A percentile compares a stretch with the other conserved stretches of the same genome.
Conservation (phyloP, 2,888 invertebrate species). For the Acrobasis suavella region DNA sequence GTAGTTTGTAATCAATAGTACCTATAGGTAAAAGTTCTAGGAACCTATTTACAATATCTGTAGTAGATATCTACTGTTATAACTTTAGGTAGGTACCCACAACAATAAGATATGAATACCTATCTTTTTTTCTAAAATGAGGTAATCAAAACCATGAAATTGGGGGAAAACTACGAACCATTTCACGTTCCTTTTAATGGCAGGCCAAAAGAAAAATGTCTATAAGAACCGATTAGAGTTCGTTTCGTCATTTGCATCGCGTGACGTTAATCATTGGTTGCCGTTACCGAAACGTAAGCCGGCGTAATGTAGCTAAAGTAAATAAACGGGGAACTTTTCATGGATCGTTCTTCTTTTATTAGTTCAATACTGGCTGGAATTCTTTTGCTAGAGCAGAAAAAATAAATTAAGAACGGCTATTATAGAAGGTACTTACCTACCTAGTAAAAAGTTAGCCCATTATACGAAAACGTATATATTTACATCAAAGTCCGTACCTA, state of each 20-base stretch:
- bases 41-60: no score
- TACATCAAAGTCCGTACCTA: no score
- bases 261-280: conserved; percentile 45
- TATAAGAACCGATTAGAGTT: conserved; percentile 39
- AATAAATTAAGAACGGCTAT: conserved; percentile 22
- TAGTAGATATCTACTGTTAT: no score
- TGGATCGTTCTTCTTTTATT: conserved; percentile 29
- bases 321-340: conserved; percentile 48
- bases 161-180: background rate
- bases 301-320: conserved; percentile 45
- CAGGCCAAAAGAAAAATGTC: conserved; percentile 16
- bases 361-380: conserved; percentile 13
- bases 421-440: background rate
- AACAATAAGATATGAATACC: no score
- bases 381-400: conserved; percentile 1
- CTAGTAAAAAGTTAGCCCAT: no score
- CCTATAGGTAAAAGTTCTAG: no score
- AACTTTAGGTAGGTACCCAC: no score
- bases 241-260: conserved; percentile 45
- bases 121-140: background rate
- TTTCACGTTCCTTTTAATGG: conserved; percentile 4
- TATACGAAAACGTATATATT: no score
- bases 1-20: no score
- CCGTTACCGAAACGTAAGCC: conserved; percentile 36
- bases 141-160: background rate